Evolutionary conservation across 2,113 vertebrate genomes (phyloP).

Genomic region (Ceyx melanurus): DNA sequence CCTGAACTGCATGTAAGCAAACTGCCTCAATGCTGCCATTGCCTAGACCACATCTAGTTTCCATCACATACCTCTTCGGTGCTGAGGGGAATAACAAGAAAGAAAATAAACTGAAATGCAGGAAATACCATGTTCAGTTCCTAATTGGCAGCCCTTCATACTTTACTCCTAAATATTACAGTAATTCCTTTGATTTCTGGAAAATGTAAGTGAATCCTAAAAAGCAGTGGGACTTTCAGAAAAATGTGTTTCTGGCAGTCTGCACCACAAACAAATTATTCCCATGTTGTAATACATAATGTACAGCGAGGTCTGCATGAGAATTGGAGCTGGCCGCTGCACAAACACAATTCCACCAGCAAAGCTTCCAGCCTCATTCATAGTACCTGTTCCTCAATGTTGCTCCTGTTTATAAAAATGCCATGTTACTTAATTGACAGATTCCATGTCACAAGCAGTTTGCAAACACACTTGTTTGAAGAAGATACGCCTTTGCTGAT

Average conservation of each 20-base stretch:
- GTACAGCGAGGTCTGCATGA: constrained; percentile 4
- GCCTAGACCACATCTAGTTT: neutral
- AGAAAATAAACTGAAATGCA: neutral
- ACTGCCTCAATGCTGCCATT: neutral
- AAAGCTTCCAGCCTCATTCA: constrained; percentile 8
- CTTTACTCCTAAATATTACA: neutral
- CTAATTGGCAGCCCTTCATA: neutral
- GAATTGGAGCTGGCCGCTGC: constrained; percentile 38
- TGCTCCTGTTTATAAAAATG: neutral
- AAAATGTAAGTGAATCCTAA: neutral
- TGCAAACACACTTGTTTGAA: constrained; percentile 46
- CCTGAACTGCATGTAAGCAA: neutral
- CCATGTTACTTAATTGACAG: neutral
- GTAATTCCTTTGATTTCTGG: neutral
- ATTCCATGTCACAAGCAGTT: constrained; percentile 5
- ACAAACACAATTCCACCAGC: constrained; percentile 42
- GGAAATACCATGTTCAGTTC: neutral
- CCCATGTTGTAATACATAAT: constrained; percentile 18
- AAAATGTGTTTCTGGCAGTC: neutral
- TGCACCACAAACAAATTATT: constrained; percentile 6
- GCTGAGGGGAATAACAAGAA: neutral
- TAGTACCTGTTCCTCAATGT: constrained; percentile 21
- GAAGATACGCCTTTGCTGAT: constrained; percentile 22
- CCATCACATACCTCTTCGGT: neutral
- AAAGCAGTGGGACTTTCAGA: neutral